Percentiles rank a stretch among this genome's conserved stretches.
Evolutionary conservation across 2,888 invertebrate genomes (phyloP).

Genomic region (Trachelus tabidus): DNA sequence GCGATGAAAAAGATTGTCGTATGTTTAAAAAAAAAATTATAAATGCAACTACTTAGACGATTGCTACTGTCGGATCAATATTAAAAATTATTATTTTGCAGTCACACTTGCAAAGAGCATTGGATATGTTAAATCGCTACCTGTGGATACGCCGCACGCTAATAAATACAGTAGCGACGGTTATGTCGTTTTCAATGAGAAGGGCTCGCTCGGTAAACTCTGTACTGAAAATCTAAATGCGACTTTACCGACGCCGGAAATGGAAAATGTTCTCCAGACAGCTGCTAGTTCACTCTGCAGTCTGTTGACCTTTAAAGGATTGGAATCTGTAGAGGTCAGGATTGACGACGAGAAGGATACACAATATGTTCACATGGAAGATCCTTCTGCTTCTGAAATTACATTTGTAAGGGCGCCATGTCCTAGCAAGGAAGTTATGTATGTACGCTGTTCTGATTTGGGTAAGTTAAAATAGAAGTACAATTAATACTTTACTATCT

Average conservation of each 20-base stretch:
- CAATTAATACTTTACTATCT: background rate
- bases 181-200: slow-evolving; percentile 88
- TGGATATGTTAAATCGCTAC: slow-evolving; percentile 73
- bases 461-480: slow-evolving; percentile 67
- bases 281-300: slow-evolving; percentile 84
- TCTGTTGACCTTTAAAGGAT: slow-evolving; percentile 79
- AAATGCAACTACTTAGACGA: slow-evolving; percentile 10
- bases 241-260: slow-evolving; percentile 67
- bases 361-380: slow-evolving; percentile 84
- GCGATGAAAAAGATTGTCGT: slow-evolving; percentile 89
- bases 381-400: slow-evolving; percentile 84
- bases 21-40: slow-evolving; percentile 64
- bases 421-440: slow-evolving; percentile 80
- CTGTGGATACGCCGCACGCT: slow-evolving; percentile 76
- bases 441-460: slow-evolving; percentile 81
- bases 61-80: background rate
- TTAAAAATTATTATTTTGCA: slow-evolving; percentile 56
- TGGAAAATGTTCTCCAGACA: slow-evolving; percentile 72
- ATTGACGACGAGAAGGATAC: slow-evolving; percentile 71
- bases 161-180: slow-evolving; percentile 79
- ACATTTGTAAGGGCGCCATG: slow-evolving; percentile 84
- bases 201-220: slow-evolving; percentile 82
- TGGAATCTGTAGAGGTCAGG: slow-evolving; percentile 76
- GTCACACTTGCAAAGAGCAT: slow-evolving; percentile 82
- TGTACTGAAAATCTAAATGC: slow-evolving; percentile 83